Base-by-base conservation (phyloP, 2,113 vertebrate species). In the Lycocorax pyrrhopterus region DNA sequence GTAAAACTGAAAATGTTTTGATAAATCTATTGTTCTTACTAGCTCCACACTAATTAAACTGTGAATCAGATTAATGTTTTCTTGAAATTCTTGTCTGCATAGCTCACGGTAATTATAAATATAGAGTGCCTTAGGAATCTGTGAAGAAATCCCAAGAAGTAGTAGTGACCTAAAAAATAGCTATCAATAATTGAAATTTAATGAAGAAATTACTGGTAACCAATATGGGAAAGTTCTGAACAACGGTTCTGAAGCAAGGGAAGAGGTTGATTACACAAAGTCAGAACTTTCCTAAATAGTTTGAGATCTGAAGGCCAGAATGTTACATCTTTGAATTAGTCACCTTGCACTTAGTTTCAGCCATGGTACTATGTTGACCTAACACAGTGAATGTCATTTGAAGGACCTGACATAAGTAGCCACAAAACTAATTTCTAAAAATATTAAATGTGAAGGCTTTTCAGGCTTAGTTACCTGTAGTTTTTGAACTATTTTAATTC, bases 1-100 rank as follows among this genome's bases (percentile, higher is more conserved):
- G 87, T 96, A 98, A 97, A 89, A 97, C 97, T 97, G 97, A 97
- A 95, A 97, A 88, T 94, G 85, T 94, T 96, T 97, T 94, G 96
- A 98, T 89, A 96, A 95, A 85, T 95, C 81, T 96, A 93, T 96
- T 97, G 95, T 94, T 96, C 95, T 93, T 83, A 77, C 63, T 84
- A 93, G 58, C 62, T 92, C 79, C 67, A 83, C 44, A 87, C 44
- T 93, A 94, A 96, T 91, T 93, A 89, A 93, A 90, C 20, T 39
- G 44, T n/a, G 87, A 84, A 77, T 73, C 47, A 83, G 68, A 90
- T 63, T 74, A 71, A 64, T 71, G 39, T 77, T 97, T 95, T 85
- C 88, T 90, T 95, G 86, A 95, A 94, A 92, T 88, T 62, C 25
- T 84, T 89, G 43, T 83, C 87, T 74, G 37, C 37, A 53, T 22